phyloP scores from a whole-genome alignment of 2,797 vertebrate species.

The Tinamus major region DNA sequence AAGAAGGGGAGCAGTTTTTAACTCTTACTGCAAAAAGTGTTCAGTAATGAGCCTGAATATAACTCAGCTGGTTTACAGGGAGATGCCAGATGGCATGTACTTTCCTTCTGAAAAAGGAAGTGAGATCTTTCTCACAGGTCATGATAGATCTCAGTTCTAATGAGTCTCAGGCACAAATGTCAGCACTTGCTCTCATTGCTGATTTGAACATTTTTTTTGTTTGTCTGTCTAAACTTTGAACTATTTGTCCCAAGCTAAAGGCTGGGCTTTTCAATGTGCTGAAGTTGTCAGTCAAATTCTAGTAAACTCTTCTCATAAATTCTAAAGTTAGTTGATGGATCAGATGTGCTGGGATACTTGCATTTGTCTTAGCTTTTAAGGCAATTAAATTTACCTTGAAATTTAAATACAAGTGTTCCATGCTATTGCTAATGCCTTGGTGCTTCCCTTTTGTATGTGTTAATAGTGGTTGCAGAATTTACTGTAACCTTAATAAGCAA shows the following conservation, averaged over 20 bases:
- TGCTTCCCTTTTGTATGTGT: not conserved
- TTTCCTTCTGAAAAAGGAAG: not conserved
- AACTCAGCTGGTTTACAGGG: not conserved
- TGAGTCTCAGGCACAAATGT: not conserved
- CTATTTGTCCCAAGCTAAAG: too few species aligned
- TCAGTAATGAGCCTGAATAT: not conserved
- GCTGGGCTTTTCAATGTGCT: not conserved
- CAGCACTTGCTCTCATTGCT: not conserved
- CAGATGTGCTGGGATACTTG: not conserved
- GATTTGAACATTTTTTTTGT: not conserved
- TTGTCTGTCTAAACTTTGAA: not conserved
- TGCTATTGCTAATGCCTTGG: not conserved
- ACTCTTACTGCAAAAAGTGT: not conserved
- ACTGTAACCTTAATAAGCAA: not conserved
- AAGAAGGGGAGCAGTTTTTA: not conserved
- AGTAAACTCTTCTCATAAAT: not conserved
- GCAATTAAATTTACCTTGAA: not conserved
- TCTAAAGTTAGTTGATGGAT: not conserved
- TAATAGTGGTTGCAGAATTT: not conserved
- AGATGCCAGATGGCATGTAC: not conserved
- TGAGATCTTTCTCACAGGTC: not conserved
- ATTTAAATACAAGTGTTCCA: not conserved
- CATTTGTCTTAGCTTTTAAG: not conserved
- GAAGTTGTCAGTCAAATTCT: too few species aligned
- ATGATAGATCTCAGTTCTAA: not conserved